Percentiles rank a stretch among this genome's conserved stretches.
phyloP scores from a whole-genome alignment of 2,797 vertebrate genomes.

The Borostomias antarcticus region DNA sequence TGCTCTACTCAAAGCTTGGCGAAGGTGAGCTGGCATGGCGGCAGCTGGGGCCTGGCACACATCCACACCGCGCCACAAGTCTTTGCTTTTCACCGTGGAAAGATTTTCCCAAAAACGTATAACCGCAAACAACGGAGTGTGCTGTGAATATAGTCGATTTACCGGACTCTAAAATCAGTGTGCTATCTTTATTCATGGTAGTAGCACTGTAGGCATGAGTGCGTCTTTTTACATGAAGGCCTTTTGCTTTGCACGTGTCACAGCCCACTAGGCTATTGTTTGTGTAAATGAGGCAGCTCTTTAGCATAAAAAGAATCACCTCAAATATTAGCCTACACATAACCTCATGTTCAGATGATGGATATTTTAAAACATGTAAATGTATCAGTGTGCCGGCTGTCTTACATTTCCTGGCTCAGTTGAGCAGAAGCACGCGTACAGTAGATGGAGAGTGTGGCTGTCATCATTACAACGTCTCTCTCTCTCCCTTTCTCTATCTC shows the following conservation, averaged over 20 bases:
- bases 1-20: constrained; percentile 52
- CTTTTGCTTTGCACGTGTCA: no score
- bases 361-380: constrained; percentile 16
- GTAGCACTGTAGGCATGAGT: no score
- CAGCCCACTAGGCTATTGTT: background rate
- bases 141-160: no score
- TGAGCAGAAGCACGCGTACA: constrained; percentile 41
- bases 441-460: constrained; percentile 35
- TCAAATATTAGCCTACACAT: constrained; percentile 5
- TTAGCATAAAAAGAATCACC: background rate
- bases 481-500: background rate
- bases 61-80: constrained; percentile 44
- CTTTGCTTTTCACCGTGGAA: constrained; percentile 11
- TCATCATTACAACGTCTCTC: constrained; percentile 61
- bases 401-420: constrained; percentile 44
- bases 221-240: no score
- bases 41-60: constrained; percentile 33
- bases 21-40: constrained; percentile 48
- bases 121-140: no score
- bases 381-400: constrained; percentile 36
- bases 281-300: background rate
- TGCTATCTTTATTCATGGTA: no score
- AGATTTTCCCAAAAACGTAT: constrained; percentile 31
- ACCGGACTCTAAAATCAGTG: no score
- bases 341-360: constrained; percentile 11